Evolutionary conservation across 2,113 vertebrate genomes (phyloP).

Genomic region (Pedetes capensis): DNA sequence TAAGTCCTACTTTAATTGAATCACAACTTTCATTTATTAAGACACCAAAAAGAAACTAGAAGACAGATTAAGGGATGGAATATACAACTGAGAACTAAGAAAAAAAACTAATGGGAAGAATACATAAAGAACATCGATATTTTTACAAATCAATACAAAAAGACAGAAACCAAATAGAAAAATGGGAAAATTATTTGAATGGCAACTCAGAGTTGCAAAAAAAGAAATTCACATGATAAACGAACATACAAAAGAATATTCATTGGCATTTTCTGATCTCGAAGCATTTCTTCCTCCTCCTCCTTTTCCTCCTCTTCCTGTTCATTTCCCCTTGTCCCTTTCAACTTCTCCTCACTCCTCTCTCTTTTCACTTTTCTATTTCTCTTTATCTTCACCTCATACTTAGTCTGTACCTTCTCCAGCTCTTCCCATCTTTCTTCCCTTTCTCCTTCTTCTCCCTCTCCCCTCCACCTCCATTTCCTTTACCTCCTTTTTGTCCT

Average conservation of each 20-base stretch:
- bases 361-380: no score
- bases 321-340: background rate
- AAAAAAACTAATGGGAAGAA: background rate
- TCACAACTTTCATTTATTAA: background rate
- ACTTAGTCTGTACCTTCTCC: background rate
- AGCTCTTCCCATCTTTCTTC: no score
- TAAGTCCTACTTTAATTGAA: constrained; percentile 27
- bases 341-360: no score
- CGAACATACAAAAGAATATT: background rate
- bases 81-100: background rate
- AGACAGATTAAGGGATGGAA: background rate
- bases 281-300: background rate
- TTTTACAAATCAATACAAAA: background rate
- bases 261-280: background rate
- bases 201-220: background rate
- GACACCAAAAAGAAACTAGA: background rate
- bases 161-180: background rate
- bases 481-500: background rate
- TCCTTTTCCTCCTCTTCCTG: background rate
- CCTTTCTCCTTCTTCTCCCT: background rate
- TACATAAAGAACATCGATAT: background rate
- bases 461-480: background rate
- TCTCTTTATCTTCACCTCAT: background rate
- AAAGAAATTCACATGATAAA: background rate
- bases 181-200: background rate